These are phyloP conservation scores for Hippocampus comes DNA, from an alignment of 2,113 vertebrate species.

Conservation along the genomic window DNA sequence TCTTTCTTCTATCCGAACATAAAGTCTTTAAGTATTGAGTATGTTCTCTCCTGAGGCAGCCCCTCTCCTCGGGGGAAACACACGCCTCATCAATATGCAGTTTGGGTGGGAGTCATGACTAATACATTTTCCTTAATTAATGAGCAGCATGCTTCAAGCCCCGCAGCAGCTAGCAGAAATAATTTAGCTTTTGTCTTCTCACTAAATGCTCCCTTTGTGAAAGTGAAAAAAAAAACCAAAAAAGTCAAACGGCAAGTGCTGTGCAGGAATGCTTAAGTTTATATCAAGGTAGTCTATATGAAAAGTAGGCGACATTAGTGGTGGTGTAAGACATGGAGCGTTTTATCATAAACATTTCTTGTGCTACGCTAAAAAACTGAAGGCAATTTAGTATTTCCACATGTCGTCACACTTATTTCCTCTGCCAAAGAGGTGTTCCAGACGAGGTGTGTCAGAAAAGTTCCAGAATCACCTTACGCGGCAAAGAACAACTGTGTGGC, in stretches of 20 bases:
- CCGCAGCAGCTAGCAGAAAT: conserved; percentile 49
- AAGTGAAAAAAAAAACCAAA: conserved; percentile 2
- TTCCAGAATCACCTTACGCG: background rate
- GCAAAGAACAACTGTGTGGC: too few relatives aligned
- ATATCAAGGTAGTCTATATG: conserved; percentile 3
- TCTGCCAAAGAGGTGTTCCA: background rate
- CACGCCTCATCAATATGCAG: conserved; percentile 64
- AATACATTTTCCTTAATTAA: conserved; percentile 70
- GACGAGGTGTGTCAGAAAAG: background rate
- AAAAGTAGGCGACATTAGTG: conserved; percentile 23
- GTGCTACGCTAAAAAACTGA: background rate
- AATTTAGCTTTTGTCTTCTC: conserved; percentile 53
- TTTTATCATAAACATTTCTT: conserved; percentile 35
- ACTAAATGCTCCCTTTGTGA: conserved; percentile 34
- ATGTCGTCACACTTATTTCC: too few relatives aligned
- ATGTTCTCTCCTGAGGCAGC: conserved; percentile 31
- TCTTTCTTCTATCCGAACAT: conserved; percentile 20
- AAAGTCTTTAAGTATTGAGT: conserved; percentile 34
- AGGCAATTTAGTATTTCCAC: too few relatives aligned
- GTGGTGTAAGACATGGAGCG: conserved; percentile 17
- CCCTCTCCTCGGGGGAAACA: conserved; percentile 12
- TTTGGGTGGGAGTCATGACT: conserved; percentile 65
- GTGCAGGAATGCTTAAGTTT: conserved; percentile 32
- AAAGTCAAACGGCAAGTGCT: conserved; percentile 44
- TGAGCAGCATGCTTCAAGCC: conserved; percentile 56